Percentiles rank a stretch among this genome's conserved stretches.
These are phyloP conservation scores for Pionites leucogaster DNA, from an alignment of 2,113 vertebrate genomes.

Conservation along the genomic window DNA sequence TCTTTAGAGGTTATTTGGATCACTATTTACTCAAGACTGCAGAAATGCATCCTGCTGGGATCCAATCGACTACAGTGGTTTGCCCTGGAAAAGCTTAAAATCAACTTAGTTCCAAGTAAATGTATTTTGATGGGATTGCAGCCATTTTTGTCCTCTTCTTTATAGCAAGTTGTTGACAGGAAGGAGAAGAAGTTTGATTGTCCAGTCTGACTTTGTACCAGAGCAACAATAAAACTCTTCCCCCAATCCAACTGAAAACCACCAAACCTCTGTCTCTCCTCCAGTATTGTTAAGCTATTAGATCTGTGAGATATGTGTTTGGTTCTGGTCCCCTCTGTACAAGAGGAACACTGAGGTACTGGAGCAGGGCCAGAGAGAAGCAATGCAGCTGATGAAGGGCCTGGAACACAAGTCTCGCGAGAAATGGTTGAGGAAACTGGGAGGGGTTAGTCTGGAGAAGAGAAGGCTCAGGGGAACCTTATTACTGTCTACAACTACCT, in stretches of 20 bases:
- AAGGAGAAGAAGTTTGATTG: background rate
- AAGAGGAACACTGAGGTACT: background rate
- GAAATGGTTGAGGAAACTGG: background rate
- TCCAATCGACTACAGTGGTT: background rate
- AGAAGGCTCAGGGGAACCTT: background rate
- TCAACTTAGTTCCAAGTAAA: background rate
- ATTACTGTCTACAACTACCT: background rate
- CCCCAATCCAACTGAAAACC: background rate
- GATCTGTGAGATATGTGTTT: background rate
- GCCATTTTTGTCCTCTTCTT: background rate
- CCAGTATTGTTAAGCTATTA: background rate
- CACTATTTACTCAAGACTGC: background rate
- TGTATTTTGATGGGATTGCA: background rate
- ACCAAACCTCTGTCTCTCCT: background rate
- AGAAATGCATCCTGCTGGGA: background rate
- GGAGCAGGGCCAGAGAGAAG: background rate
- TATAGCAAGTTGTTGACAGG: background rate
- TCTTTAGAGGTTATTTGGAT: background rate
- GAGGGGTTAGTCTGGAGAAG: background rate
- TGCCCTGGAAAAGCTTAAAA: background rate
- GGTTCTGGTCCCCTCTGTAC: background rate
- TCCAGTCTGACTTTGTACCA: slow-evolving; percentile 16
- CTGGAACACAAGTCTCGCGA: background rate
- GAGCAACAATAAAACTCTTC: slow-evolving; percentile 1
- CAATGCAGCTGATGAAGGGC: background rate